Base-by-base conservation (phyloP, 2,113 vertebrate species). In the Leuciscus idus region DNA sequence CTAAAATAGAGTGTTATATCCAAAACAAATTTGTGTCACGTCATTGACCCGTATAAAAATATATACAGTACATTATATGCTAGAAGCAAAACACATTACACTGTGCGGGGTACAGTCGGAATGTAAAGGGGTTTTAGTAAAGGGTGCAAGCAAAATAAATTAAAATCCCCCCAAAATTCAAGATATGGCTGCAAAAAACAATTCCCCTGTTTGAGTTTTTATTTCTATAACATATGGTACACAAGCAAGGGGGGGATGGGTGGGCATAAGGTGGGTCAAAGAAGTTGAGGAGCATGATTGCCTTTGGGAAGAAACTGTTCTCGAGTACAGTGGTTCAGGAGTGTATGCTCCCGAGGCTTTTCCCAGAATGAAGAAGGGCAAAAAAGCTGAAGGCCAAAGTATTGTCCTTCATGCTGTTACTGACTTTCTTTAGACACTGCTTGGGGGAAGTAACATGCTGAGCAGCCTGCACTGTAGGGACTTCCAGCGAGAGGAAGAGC, bases 361-460 rank as follows among this genome's bases (percentile, higher is more conserved):
- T 83, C 68, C 23, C 68, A 43, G 12, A 73, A 55, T 33, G 46
- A 55, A 73, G 30, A 52, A 11, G 61, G 39, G 59, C n/a, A 81
- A 70, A 70, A 82, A 70, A 70, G 43, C 62, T 70, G 10, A 66
- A 83, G 30, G 64, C 81, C 50, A 73, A 83, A 72, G 23, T 19
- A 73, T 70, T 73, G 48, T 83, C 81, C 81, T 57, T 70, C 66
- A 83, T 43, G 52, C 23, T 83, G 46, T 57, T 83, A 23, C 48
- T 33, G 30, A n/a, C 43, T 66, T 48, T 62, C 81, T 83, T 73
- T 73, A 83, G 30, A 57, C 50, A 39, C 48, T 28, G 68, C 81
- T 83, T n/a, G 4, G 30, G 81, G 81, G 68, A 83, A 73, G 33
- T 36, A 33, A 73, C 81, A 83, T 26, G 64, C 81, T 83, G 81